Conservation (phyloP, 2,113 vertebrate genomes). For the Chionis minor region DNA sequence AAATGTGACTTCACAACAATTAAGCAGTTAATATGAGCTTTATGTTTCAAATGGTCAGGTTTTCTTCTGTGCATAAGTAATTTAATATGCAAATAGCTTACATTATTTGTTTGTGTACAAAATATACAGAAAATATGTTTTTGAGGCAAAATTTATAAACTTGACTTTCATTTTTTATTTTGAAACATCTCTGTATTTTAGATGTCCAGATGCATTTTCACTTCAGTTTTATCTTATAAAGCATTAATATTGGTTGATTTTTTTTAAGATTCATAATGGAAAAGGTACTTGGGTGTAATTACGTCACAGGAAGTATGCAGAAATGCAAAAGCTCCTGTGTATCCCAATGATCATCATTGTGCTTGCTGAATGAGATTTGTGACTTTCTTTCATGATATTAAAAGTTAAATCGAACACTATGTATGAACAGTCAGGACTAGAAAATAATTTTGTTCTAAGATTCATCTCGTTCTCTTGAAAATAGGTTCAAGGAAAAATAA, state of each 20-base stretch:
- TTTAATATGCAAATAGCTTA: not conserved
- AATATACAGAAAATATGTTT: not conserved
- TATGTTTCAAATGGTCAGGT: not conserved
- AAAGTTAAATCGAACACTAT: not conserved
- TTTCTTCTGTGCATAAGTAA: not conserved
- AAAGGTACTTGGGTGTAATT: not conserved
- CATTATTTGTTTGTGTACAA: not conserved
- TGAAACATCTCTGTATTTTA: not conserved
- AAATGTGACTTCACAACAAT: not conserved
- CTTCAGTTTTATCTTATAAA: not conserved
- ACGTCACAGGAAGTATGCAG: not conserved
- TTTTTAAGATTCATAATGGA: not conserved
- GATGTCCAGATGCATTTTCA: not conserved
- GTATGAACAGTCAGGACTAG: not conserved
- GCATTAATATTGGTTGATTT: not conserved
- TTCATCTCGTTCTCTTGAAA: not conserved
- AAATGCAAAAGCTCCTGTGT: not conserved
- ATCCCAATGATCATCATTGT: not conserved
- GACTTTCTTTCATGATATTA: not conserved
- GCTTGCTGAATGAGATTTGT: not conserved
- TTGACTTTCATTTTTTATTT: not conserved
- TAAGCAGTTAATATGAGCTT: not conserved
- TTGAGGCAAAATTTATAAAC: not conserved
- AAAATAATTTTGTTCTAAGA: not conserved
- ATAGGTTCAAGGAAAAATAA: not conserved